Base-by-base conservation (phyloP, 2,888 invertebrate species). In the Calephelis perditalis region DNA sequence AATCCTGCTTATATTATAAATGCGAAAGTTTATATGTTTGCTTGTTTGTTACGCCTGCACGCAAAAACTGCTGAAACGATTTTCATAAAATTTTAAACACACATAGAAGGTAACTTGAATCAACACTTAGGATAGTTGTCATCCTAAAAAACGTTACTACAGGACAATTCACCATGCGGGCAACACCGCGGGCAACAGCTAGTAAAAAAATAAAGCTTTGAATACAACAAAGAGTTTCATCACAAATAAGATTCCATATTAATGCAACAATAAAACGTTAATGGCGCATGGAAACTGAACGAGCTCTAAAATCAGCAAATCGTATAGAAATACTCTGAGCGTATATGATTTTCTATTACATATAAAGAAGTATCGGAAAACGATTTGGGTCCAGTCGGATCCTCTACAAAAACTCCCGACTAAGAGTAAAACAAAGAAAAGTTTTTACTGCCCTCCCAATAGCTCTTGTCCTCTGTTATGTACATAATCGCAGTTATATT, bases 291-390 rank as follows among this genome's bases (percentile, higher is more conserved):
- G 57, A 46, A n/a, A n/a, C 12, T 12, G 12, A 46, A 12, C 7
- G 46, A 46, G n/a, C n/a, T 62, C 62, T 63, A 65, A 69, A 69
- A 72, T 69, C 65, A 67, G 68, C 67, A 65, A 65, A 66, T 66
- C 67, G 62, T 61, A 58, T 69, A 71, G 73, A 76, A 71, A 73
- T 73, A 75, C 70, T 73, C 63, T 69, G 70, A 74, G 71, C 80
- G 74, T 79, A 77, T 81, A 82, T 84, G 82, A 84, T 82, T 83
- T 79, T 82, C 82, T 81, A 81, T 84, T 82, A 83, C 80, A 78
- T 76, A 82, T 78, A 81, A 78, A 84, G 81, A 79, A 78, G 74
- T 86, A 86, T 86, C 73, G 85, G 86, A 85, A 86, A 86, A 86
- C 87, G 82, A 86, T 87, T 86, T 78, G 73, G 72, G 75, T 76